Conservation (phyloP, 2,113 vertebrate species). For the Lycaon pictus region DNA sequence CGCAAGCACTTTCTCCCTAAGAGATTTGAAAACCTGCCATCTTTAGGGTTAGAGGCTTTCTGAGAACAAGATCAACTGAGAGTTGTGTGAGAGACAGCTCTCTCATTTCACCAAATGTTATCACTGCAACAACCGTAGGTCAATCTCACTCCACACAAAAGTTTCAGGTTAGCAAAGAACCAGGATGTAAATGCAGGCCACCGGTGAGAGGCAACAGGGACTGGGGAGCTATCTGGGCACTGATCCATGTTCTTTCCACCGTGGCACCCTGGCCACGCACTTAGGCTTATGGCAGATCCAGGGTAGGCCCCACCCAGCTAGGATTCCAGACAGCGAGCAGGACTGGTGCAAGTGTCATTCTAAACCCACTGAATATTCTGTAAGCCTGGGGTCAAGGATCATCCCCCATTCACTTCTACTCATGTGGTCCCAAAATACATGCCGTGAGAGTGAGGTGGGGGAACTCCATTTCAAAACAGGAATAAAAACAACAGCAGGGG, state of each 20-base stretch:
- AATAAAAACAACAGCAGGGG: background rate
- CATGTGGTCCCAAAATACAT: constrained; percentile 23
- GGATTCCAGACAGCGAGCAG: background rate
- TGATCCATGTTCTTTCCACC: background rate
- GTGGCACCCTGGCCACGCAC: no score
- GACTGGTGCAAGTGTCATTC: background rate
- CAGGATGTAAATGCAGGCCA: background rate
- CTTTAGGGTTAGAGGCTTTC: background rate
- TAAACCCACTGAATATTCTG: background rate
- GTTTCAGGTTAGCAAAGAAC: constrained; percentile 34
- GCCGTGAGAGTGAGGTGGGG: background rate
- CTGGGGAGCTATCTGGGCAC: background rate
- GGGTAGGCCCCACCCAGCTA: background rate
- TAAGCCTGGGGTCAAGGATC: background rate
- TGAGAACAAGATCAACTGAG: constrained; percentile 1
- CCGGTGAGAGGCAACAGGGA: background rate
- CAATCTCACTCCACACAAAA: constrained; percentile 29
- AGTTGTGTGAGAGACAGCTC: constrained; percentile 15
- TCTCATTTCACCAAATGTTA: constrained; percentile 11
- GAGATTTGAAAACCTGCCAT: background rate
- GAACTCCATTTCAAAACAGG: constrained; percentile 46
- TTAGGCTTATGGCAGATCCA: background rate
- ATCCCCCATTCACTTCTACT: constrained; percentile 30
- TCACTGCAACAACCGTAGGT: background rate
- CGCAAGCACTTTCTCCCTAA: background rate